Evolutionary conservation across 1,140 invertebrate genomes (phyloP).

Genomic region (Drosophila prosaltans): DNA sequence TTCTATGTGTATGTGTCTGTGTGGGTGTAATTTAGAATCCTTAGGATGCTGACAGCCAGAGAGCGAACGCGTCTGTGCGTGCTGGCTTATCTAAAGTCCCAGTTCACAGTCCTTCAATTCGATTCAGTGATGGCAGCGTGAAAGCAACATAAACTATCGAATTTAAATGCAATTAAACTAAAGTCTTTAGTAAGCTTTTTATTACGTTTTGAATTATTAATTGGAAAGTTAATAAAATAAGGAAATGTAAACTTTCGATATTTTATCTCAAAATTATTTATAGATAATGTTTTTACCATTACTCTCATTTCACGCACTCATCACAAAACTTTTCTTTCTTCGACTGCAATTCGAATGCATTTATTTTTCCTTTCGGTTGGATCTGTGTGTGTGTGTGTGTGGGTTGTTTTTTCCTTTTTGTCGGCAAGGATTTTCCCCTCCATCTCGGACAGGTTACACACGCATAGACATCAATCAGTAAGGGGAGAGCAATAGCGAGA

Average conservation of each 20-base stretch:
- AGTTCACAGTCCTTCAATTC: conserved; percentile 32
- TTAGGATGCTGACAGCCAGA: conserved; percentile 68
- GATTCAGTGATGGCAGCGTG: conserved; percentile 13
- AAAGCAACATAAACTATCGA: not conserved
- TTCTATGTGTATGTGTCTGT: conserved; percentile 17
- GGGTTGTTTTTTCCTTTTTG: not conserved
- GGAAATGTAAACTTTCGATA: too few species aligned
- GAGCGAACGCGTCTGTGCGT: conserved; percentile 62
- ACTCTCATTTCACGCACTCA: conserved; percentile 14
- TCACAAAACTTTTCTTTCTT: conserved; percentile 20
- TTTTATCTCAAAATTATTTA: too few species aligned
- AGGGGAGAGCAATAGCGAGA: conserved; percentile 14
- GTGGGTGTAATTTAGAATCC: conserved; percentile 64
- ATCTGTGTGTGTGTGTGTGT: too few species aligned
- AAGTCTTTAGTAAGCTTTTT: too few species aligned
- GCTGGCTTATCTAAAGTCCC: conserved; percentile 60
- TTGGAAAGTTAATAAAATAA: too few species aligned
- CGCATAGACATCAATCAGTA: conserved; percentile 66
- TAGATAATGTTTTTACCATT: too few species aligned
- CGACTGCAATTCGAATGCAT: conserved; percentile 65
- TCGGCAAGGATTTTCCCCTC: conserved; percentile 19
- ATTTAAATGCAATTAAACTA: too few species aligned
- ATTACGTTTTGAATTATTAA: too few species aligned
- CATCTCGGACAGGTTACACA: conserved; percentile 34
- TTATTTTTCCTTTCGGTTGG: conserved; percentile 24